Evolutionary conservation across 2,113 vertebrate genomes (phyloP), one percentile per base, ranked within the genome.

Genomic region (Sterna hirundo): DNA sequence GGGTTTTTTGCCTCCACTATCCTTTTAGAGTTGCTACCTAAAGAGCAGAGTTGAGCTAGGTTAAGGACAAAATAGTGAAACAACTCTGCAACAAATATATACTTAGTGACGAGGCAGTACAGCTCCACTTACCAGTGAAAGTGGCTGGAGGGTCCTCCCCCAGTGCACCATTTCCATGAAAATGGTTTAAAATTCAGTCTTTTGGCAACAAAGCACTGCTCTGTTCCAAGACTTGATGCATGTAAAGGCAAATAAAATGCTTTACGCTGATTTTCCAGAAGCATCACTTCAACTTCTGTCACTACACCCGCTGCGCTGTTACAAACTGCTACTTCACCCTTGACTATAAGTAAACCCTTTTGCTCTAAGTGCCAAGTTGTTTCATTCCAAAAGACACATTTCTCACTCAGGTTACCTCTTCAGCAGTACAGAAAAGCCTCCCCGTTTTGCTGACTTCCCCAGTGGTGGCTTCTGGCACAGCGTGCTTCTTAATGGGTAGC

Each of bases 321-420:
- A 86, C 44, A 42, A 42, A 46, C 19, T 42, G 52, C 34, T 46
- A 20, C n/a, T 49, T n/a, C 16, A 29, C 38, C 15, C 0, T 40
- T 52, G 10, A n/a, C 23, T 38, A 38, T 38, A 38, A 38, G 38
- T 38, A 21, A 2, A 68, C 19, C 38, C 32, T 10, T 74, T 36
- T 36, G 27, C 26, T 54, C 2, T 4, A 65, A 76, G 23, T 27
- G 29, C 27, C 47, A 49, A 68, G 10, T 10, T 9, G 15, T 61
- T 51, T 18, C 5, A 34, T 60, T 75, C 36, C 86, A 36, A 30
- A 54, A 44, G 23, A 8, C 30, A 15, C 44, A 12, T 40, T 36
- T 78, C 71, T 30, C 49, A 15, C 36, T 61, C 69, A 32, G 42
- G 94, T 15, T 84, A 97, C 98, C 98, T 98, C 97, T 80, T 98